Percentiles rank a stretch among this genome's conserved stretches.
Evolutionary conservation across 2,113 vertebrate genomes (phyloP).

Genomic region (Cervus canadensis): DNA sequence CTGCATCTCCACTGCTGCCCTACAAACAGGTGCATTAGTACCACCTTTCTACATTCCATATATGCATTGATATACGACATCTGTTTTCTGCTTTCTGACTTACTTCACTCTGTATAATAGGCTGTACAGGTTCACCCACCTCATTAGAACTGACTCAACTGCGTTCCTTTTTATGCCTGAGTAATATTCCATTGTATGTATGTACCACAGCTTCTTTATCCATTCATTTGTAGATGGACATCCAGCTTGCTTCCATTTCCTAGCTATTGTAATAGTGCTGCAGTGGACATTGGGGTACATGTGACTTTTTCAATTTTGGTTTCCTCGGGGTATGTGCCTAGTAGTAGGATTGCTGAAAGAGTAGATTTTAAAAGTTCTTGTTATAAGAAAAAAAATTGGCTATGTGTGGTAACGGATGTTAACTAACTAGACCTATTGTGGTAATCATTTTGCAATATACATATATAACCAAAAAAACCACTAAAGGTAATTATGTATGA

Average conservation of each 20-base stretch:
- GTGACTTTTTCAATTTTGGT: not conserved
- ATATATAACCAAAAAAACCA: not conserved
- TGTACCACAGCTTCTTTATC: not conserved
- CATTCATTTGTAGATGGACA: not conserved
- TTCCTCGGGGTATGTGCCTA: not conserved
- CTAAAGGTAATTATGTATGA: not conserved
- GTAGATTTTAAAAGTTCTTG: not conserved
- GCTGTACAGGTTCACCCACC: not conserved
- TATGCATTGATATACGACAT: fast-evolving
- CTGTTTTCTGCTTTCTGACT: not conserved
- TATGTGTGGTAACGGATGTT: not conserved
- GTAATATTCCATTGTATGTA: not conserved
- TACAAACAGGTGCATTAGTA: not conserved
- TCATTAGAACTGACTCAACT: not conserved
- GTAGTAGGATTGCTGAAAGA: not conserved
- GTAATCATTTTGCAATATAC: not conserved
- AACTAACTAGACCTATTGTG: not conserved
- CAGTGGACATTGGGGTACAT: not conserved
- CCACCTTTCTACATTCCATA: not conserved
- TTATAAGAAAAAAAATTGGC: not conserved
- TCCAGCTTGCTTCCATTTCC: not conserved
- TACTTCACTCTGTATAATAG: not conserved
- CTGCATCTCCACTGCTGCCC: not conserved
- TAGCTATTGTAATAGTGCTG: not conserved
- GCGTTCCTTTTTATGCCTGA: not conserved